Base-by-base conservation (phyloP, 2,113 vertebrate species). In the Oryzias melastigma region DNA sequence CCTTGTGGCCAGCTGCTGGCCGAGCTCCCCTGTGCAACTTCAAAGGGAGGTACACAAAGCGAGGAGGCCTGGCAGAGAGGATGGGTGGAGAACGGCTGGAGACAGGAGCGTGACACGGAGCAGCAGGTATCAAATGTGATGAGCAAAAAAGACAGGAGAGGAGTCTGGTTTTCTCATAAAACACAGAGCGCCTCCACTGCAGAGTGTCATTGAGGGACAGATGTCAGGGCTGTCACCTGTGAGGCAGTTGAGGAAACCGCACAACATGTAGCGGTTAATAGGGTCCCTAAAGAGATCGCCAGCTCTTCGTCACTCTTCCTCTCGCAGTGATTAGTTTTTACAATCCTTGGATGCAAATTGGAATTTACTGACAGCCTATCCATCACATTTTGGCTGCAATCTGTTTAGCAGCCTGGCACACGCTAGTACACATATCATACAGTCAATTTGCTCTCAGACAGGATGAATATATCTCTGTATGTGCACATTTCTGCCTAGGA, bases 281-380 rank as follows among this genome's bases (percentile, higher is more conserved):
- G 8, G 17, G 14, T 43, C 49, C 40, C 67, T 46, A 65, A 14
- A 35, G 66, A 75, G 75, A 75, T 70, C 71, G 71, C 43, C 59
- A 40, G 41, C 53, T 61, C 46, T 35, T 48, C 65, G 19, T 46
- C 6, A 6, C 66, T 41, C 68, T 64, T 71, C 68, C 70, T 66
- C 66, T 57, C 8, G 0, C 41, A 24, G 51, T 84, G 77, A 87
- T 87, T 87, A 81, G 68, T 71, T 87, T 78, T 75, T 66, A 68
- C 82, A 85, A 82, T 87, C 82, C 78, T 46, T 13, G 4, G 51
- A 83, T 71, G 83, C 53, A 88, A 87, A 87, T 87, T 75, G 65
- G 63, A 86, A 67, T 77, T 62, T 54, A 15, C 67, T n/a, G 83
- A 83, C 82, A 73, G 74, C 69, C 66, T 68, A 87, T 90, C 86